Conservation (phyloP, 2,113 vertebrate genomes). For the Oncorhynchus kisutch region DNA sequence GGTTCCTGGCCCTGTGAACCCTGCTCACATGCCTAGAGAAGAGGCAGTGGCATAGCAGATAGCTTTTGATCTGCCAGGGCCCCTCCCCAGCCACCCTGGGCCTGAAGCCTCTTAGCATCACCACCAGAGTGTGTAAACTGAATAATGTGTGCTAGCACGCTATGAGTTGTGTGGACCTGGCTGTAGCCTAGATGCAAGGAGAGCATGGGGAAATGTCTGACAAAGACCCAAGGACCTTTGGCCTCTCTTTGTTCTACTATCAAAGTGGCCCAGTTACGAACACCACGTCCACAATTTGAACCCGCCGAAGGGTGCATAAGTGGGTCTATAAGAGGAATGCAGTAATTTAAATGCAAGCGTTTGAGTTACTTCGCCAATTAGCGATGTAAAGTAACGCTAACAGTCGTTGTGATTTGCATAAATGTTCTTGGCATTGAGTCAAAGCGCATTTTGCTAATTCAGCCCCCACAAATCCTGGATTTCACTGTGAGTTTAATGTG, state of each 20-base stretch:
- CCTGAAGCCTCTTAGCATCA: conserved; percentile 18
- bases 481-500: not conserved
- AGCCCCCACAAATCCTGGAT: not conserved
- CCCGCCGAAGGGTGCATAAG: too few species aligned
- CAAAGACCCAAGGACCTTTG: not conserved
- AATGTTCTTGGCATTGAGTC: not conserved
- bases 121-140: conserved; percentile 16
- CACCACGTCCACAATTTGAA: not conserved
- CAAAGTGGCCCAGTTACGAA: not conserved
- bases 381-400: not conserved
- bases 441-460: not conserved
- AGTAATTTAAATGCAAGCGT: not conserved
- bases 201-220: not conserved
- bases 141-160: not conserved
- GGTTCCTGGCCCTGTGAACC: conserved; percentile 28
- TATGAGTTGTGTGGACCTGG: conserved; percentile 10
- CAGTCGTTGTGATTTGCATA: not conserved
- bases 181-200: not conserved
- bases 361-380: not conserved
- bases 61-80: conserved; percentile 52
- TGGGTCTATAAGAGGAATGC: too few species aligned
- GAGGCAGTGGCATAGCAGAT: conserved; percentile 26
- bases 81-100: conserved; percentile 12
- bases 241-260: not conserved
- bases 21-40: conserved; percentile 31